phyloP scores from a whole-genome alignment of 1,140 invertebrate genomes.

The Drosophila dunni region DNA sequence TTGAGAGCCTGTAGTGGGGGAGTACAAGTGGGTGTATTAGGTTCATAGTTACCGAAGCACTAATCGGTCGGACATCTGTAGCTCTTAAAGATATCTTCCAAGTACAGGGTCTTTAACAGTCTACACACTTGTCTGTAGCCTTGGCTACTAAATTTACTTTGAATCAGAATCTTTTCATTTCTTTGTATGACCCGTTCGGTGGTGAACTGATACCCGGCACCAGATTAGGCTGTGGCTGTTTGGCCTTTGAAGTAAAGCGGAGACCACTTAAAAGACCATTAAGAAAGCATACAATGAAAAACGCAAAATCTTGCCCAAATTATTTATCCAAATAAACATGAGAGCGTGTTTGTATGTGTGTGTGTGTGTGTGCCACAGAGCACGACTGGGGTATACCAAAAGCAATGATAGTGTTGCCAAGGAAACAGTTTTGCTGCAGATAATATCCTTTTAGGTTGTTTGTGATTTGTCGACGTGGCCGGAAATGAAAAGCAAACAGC shows the following conservation, averaged over 20 bases:
- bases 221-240: slow-evolving; percentile 48
- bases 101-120: too few relatives aligned
- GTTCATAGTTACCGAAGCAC: too few relatives aligned
- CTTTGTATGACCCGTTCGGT: slow-evolving; percentile 29
- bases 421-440: slow-evolving; percentile 69
- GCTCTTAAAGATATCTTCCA: too few relatives aligned
- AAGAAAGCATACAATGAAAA: slow-evolving; percentile 63
- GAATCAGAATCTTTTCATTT: slow-evolving; percentile 1
- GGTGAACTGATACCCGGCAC: slow-evolving; percentile 18
- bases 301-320: slow-evolving; percentile 74
- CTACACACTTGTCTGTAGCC: too few relatives aligned
- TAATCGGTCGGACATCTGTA: too few relatives aligned
- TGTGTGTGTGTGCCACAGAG: not conserved
- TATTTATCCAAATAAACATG: slow-evolving; percentile 75
- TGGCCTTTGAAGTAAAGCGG: slow-evolving; percentile 26
- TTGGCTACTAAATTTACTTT: too few relatives aligned
- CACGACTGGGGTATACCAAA: not conserved
- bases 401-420: slow-evolving; percentile 51
- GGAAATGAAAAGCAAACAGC: slow-evolving; percentile 82
- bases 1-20: not conserved
- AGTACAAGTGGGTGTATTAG: too few relatives aligned
- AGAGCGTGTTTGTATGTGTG: not conserved
- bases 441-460: slow-evolving; percentile 76
- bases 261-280: slow-evolving; percentile 70
- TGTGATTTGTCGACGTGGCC: slow-evolving; percentile 81